Conservation (phyloP, 2,888 invertebrate genomes). For the Campaea margaritaria region DNA sequence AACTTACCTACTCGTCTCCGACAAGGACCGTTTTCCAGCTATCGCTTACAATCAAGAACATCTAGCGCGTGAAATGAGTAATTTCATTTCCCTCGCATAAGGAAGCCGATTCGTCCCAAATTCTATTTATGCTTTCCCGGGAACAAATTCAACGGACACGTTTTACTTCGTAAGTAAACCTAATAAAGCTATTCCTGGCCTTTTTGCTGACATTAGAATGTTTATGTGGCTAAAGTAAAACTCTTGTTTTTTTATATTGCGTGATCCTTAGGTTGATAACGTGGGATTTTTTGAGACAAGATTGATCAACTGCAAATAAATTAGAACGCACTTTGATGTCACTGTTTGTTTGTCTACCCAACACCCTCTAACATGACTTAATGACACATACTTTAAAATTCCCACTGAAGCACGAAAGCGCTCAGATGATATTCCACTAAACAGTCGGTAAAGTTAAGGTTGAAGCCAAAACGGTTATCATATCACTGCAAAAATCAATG, state of each 20-base stretch:
- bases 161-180: conserved; percentile 28
- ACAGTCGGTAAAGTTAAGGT: too few species aligned
- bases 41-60: conserved; percentile 23
- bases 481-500: too few species aligned
- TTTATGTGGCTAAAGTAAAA: conserved; percentile 27
- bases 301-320: too few species aligned
- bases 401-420: too few species aligned
- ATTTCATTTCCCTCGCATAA: conserved; percentile 23
- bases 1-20: neutral
- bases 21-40: conserved; percentile 18
- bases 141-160: conserved; percentile 30
- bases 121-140: conserved; percentile 28
- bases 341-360: too few species aligned
- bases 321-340: too few species aligned
- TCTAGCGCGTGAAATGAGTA: conserved; percentile 27
- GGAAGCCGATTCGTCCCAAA: conserved; percentile 30
- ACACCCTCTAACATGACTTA: too few species aligned
- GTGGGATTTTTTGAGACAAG: too few species aligned
- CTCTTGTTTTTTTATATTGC: conserved; percentile 22
- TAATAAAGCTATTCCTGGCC: conserved; percentile 31
- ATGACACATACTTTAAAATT: too few species aligned
- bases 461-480: too few species aligned
- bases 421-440: too few species aligned
- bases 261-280: neutral
- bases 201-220: conserved; percentile 29